Evolutionary conservation across 2,888 invertebrate genomes (phyloP).

Genomic region (Enchytraeus crypticus): DNA sequence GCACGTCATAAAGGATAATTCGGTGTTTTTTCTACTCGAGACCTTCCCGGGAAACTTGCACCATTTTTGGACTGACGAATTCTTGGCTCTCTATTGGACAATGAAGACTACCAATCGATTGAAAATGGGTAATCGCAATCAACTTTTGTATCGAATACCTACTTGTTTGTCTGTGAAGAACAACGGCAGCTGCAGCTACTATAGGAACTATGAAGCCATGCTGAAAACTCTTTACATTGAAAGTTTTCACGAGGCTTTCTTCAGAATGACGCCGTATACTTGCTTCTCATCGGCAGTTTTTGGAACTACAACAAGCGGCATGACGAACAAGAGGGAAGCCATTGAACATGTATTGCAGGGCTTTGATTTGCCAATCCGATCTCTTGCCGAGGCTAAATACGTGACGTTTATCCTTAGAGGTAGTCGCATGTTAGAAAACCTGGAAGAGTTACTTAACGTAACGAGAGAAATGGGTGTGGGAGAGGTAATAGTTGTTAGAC

Average conservation of each 20-base stretch:
- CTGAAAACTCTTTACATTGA: slow-evolving; percentile 3
- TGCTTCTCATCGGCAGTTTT: slow-evolving; percentile 12
- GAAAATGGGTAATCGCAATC: not conserved
- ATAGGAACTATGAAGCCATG: slow-evolving; percentile 1
- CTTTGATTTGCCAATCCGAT: not conserved
- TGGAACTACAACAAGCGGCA: not conserved
- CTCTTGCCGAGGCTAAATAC: no score
- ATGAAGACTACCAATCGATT: not conserved
- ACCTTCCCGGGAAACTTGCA: slow-evolving; percentile 14
- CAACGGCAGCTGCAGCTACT: not conserved
- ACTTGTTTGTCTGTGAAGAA: not conserved
- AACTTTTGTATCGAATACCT: slow-evolving; percentile 4
- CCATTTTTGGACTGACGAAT: slow-evolving; percentile 14
- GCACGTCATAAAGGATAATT: not conserved
- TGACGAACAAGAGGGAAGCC: not conserved
- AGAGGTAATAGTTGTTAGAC: not conserved
- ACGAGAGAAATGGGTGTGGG: not conserved
- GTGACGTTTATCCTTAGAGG: not conserved
- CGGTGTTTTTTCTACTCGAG: slow-evolving; percentile 5
- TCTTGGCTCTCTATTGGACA: slow-evolving; percentile 2
- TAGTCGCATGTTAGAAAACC: slow-evolving; percentile 3
- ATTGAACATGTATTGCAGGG: slow-evolving; percentile 2
- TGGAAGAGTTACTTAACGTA: not conserved
- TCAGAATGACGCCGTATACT: not conserved
- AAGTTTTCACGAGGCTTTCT: slow-evolving; percentile 10